Base-by-base conservation (phyloP, 1,140 invertebrate species). In the Diachasmimorpha longicaudata region DNA sequence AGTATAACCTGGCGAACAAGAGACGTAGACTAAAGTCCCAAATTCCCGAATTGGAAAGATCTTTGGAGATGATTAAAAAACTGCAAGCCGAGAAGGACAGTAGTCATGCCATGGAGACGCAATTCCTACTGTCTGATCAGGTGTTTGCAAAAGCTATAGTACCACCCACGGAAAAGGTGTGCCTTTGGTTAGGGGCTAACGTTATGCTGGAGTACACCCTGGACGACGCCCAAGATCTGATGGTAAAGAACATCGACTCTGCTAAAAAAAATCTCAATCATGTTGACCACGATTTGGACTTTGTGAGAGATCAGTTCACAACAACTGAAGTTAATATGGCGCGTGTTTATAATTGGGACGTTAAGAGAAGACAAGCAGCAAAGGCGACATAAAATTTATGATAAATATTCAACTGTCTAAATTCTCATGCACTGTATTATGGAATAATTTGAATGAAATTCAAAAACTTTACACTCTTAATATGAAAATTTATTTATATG, bases 321-420 rank as follows among this genome's bases (percentile, higher is more conserved):
- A 99, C 97, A 10, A 97, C 96, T 66, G 98, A 99, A 93, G 98
- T 99, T 4, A 99, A 98, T 85, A 98, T 99, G 95, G 97, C 97
- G 44, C 90, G 97, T 84, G 95, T 98, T 23, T 98, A 96, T 83
- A 99, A 99, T 87, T 98, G 97, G 96, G 95, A 98, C 90, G 96
- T 98, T 0, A 98, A 97, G 85, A 93, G 93, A 83, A 91, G 95
- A 78, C 93, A 96, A 87, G 92, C 94, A 44, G 88, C 87, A 37
- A 91, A 91, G 81, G 42, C 82, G 13, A 78, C 79, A 76, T 82
- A 72, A 83, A 79, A 14, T 37, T 6, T 13, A 39, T 37, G 1
- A 68, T 37, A 6, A 77, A 58, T 69, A 77, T 58, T 37, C 36
- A 69, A 16, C n/a, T 69, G 16, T 75, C 68, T 11, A 36, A 58